Conservation (phyloP, 2,113 vertebrate genomes). For the Gavialis gangeticus region DNA sequence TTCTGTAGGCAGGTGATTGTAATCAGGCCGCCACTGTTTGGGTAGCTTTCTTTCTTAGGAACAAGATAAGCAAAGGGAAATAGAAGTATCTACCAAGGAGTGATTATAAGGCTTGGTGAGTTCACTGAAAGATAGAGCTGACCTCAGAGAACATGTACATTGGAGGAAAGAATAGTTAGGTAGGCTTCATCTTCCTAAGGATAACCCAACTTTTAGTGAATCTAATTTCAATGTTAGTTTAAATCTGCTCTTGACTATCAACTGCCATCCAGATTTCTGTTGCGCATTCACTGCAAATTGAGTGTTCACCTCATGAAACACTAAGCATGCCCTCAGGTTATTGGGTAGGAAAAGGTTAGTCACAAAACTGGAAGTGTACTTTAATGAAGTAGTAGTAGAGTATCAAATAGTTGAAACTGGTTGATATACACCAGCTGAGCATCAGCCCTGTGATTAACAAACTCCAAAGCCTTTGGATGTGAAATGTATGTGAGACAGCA, state of each 20-base stretch:
- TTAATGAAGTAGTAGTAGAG: background rate
- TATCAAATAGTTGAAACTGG: background rate
- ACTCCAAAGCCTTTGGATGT: background rate
- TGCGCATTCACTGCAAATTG: background rate
- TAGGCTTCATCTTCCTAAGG: background rate
- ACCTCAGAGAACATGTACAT: background rate
- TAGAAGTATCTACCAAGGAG: background rate
- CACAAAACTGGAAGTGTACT: background rate
- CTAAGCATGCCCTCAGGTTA: background rate
- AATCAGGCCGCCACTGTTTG: conserved; percentile 9
- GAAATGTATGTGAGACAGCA: background rate
- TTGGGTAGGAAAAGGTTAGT: too few species aligned
- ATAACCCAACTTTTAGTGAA: background rate
- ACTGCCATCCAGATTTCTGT: background rate
- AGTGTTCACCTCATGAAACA: background rate
- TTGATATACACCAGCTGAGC: background rate
- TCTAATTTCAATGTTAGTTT: background rate
- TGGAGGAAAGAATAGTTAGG: background rate
- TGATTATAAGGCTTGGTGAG: background rate
- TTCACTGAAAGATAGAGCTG: background rate
- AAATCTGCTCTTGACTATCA: background rate
- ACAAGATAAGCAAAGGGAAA: background rate
- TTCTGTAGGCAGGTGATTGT: conserved; percentile 21
- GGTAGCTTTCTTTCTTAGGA: background rate
- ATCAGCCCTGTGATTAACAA: background rate